phyloP scores from a whole-genome alignment of 2,888 invertebrate species.

The Aphelenchoides bicaudatus region DNA sequence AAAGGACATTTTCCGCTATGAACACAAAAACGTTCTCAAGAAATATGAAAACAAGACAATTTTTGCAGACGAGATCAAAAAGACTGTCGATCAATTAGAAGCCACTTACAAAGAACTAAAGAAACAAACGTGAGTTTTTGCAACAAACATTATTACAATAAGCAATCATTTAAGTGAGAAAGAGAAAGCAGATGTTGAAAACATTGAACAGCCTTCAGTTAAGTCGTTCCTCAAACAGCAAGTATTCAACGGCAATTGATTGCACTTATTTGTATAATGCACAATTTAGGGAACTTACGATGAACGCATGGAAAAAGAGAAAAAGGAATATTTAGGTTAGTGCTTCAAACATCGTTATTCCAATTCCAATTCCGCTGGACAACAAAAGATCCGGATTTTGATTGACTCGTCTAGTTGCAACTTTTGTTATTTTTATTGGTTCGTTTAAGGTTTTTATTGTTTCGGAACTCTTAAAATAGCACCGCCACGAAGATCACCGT shows the following conservation, averaged over 20 bases:
- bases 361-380: too few relatives aligned
- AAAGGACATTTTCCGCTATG: constrained; percentile 60
- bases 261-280: too few relatives aligned
- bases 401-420: too few relatives aligned
- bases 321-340: constrained; percentile 64
- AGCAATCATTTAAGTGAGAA: constrained; percentile 58
- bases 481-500: too few relatives aligned
- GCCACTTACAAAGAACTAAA: constrained; percentile 60
- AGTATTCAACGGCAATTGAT: too few relatives aligned
- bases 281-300: constrained; percentile 61
- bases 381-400: too few relatives aligned
- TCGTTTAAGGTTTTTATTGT: too few relatives aligned
- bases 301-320: constrained; percentile 60
- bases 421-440: too few relatives aligned
- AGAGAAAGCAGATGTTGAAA: constrained; percentile 63
- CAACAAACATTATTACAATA: not conserved
- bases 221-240: constrained; percentile 61
- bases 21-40: constrained; percentile 61
- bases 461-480: too few relatives aligned
- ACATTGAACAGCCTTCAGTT: constrained; percentile 61
- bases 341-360: too few relatives aligned
- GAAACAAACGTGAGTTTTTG: constrained; percentile 60
- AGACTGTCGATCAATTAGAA: constrained; percentile 54
- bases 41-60: constrained; percentile 60
- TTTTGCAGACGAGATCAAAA: constrained; percentile 54